Percentiles rank a stretch among this genome's conserved stretches.
Evolutionary conservation across 2,113 vertebrate genomes (phyloP).

Genomic region (Atrichornis clamosus): DNA sequence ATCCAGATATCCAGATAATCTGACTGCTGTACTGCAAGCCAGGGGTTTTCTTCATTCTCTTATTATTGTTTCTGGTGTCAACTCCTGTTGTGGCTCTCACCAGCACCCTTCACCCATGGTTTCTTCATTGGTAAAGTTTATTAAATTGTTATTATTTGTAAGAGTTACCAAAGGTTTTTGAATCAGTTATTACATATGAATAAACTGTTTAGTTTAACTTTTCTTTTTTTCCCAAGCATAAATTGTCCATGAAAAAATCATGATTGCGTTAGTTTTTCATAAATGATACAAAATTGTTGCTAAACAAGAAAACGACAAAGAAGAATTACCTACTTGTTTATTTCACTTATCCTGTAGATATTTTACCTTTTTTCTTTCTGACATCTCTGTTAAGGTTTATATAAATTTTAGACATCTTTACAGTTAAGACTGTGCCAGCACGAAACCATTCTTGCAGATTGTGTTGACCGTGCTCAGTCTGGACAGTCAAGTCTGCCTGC

Average conservation of each 20-base stretch:
- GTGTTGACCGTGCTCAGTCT: not conserved
- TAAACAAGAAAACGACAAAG: not conserved
- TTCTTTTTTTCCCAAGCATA: not conserved
- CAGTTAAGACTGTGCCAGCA: not conserved
- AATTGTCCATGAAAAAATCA: not conserved
- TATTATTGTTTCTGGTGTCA: not conserved
- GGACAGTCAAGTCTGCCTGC: not conserved
- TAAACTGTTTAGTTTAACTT: not conserved
- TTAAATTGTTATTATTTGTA: not conserved
- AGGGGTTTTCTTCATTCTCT: not conserved
- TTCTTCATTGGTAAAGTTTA: not conserved
- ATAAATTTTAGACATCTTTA: not conserved
- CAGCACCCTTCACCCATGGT: not conserved
- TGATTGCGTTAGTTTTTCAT: not conserved
- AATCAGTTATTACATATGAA: not conserved
- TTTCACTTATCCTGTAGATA: not conserved
- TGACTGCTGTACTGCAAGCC: not conserved
- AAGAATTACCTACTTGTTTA: not conserved
- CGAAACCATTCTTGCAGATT: not conserved
- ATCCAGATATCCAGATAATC: not conserved
- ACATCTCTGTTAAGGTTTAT: not conserved
- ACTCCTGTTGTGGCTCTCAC: not conserved
- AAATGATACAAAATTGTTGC: not conserved
- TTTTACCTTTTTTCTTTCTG: not conserved
- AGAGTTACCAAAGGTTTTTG: not conserved